These are phyloP conservation scores for Papilio glaucus DNA, from an alignment of 1,140 invertebrate species.

Conservation along the genomic window DNA sequence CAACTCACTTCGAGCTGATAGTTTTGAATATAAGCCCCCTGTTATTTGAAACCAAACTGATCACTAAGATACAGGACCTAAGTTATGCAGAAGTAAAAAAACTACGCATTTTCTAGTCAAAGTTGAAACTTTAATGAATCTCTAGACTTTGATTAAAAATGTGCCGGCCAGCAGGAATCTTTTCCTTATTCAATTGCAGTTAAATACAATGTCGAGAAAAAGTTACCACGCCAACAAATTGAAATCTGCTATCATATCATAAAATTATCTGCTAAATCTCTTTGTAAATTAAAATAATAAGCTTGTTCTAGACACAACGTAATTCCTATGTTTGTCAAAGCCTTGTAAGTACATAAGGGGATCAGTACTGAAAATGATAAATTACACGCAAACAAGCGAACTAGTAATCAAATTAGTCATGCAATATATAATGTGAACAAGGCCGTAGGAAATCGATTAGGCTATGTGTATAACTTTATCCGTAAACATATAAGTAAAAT, in stretches of 20 bases:
- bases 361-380: slow-evolving; percentile 14
- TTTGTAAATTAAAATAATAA: not conserved
- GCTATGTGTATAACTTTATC: not conserved
- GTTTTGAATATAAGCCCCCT: no score
- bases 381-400: not conserved
- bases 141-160: slow-evolving; percentile 26
- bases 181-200: slow-evolving; percentile 3
- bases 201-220: not conserved
- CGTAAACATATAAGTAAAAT: no score
- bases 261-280: no score
- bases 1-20: no score
- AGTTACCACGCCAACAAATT: not conserved
- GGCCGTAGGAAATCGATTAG: not conserved
- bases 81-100: not conserved
- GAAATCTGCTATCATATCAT: not conserved
- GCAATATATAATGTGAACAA: slow-evolving; percentile 3
- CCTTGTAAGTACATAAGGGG: not conserved
- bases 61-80: not conserved
- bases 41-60: not conserved
- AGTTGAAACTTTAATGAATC: slow-evolving; percentile 11
- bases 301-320: not conserved
- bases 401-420: slow-evolving; percentile 17
- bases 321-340: not conserved
- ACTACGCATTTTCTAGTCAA: slow-evolving; percentile 2
- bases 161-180: not conserved